Conservation (phyloP, 2,797 vertebrate species). For the Tokudaia tokunoshimensis region DNA sequence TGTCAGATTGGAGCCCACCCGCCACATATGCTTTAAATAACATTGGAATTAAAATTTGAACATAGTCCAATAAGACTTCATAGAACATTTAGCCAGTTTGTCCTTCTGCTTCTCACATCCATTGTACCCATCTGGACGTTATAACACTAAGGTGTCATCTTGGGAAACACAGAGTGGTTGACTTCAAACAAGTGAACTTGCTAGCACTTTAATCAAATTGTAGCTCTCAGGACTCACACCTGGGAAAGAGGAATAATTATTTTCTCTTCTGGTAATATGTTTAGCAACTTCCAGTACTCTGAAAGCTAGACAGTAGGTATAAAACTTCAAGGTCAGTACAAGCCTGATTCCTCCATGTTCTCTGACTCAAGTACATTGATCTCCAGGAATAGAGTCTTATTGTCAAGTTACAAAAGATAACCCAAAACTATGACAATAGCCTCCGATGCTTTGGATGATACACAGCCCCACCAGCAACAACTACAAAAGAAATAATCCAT, state of each 20-base stretch:
- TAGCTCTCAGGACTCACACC: not conserved
- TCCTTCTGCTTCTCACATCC: not conserved
- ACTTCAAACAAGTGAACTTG: not conserved
- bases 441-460: not conserved
- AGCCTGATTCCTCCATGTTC: not conserved
- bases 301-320: not conserved
- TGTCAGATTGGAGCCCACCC: not conserved
- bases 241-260: not conserved
- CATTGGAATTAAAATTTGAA: not conserved
- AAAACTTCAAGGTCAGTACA: not conserved
- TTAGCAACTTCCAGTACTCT: not conserved
- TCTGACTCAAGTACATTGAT: not conserved
- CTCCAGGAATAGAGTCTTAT: not conserved
- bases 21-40: not conserved
- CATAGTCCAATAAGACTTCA: not conserved
- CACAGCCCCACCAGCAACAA: not conserved
- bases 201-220: not conserved
- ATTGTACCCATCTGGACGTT: rapidly evolving
- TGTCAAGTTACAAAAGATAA: not conserved
- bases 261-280: not conserved
- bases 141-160: not conserved
- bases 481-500: not conserved
- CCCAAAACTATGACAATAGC: not conserved
- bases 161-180: not conserved
- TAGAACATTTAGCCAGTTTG: not conserved